These are phyloP conservation scores for Patagioenas fasciata DNA, from an alignment of 2,113 vertebrate genomes.

Conservation along the genomic window DNA sequence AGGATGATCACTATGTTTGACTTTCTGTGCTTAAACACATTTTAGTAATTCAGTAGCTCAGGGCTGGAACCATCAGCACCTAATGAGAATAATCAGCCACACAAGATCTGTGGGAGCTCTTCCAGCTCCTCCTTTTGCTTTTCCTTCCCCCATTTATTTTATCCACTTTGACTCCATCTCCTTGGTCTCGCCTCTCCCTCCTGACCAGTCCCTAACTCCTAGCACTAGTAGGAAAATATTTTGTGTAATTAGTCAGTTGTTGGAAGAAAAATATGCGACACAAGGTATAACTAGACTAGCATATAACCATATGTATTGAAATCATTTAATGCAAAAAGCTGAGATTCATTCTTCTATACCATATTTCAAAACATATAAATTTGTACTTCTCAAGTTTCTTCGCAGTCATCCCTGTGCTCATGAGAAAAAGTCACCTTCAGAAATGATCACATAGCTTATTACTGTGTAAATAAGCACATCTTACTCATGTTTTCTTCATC, in stretches of 20 bases:
- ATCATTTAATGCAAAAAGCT: background rate
- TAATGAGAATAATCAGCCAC: background rate
- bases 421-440: background rate
- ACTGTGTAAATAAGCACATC: slow-evolving; percentile 67
- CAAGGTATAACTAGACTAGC: background rate
- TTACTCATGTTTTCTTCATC: slow-evolving; percentile 99
- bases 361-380: background rate
- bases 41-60: background rate
- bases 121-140: background rate
- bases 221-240: background rate
- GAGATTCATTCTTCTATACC: background rate
- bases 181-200: background rate
- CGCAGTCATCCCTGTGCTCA: fast-evolving
- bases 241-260: background rate
- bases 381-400: background rate
- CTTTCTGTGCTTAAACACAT: background rate
- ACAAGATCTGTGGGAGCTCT: background rate
- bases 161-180: background rate
- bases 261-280: background rate
- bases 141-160: background rate
- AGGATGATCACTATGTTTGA: background rate
- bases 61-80: background rate
- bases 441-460: background rate
- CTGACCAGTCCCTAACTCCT: background rate
- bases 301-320: background rate